Conservation (phyloP, 2,797 vertebrate genomes). For the Gallinago solitaria region DNA sequence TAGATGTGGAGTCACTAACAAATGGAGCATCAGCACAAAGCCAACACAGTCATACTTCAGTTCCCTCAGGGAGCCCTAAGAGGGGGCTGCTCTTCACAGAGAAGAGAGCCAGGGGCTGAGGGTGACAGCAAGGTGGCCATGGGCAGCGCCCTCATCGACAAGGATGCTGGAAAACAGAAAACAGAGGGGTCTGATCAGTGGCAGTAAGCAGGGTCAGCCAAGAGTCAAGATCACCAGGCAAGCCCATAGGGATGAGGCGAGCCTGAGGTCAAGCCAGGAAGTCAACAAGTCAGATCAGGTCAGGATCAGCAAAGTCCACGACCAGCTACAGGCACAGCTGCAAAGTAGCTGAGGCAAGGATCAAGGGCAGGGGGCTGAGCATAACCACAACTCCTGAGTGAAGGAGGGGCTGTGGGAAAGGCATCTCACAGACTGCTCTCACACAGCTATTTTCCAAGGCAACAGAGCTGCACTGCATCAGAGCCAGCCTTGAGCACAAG, state of each 20-base stretch:
- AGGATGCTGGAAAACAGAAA: not conserved
- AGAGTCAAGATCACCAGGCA: not conserved
- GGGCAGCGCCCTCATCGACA: rapidly evolving
- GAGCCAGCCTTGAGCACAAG: not conserved
- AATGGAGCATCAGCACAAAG: not conserved
- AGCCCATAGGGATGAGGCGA: not conserved
- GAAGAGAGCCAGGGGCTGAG: not conserved
- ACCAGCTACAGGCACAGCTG: not conserved
- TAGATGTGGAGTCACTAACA: not conserved
- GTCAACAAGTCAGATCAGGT: not conserved
- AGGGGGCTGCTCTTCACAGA: not conserved
- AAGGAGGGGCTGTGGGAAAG: not conserved
- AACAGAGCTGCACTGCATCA: not conserved
- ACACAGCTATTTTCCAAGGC: not conserved
- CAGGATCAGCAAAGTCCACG: not conserved
- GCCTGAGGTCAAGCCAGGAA: not conserved
- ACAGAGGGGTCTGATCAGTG: rapidly evolving
- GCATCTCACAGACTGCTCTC: not conserved
- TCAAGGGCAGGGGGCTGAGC: not conserved
- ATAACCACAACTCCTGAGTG: not conserved
- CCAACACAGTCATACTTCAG: not conserved
- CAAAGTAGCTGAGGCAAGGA: not conserved
- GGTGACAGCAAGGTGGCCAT: not conserved
- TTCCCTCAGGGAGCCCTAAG: not conserved
- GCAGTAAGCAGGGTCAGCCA: not conserved